A percentile compares a stretch with the other conserved stretches of the same genome.
These are phyloP conservation scores for Pelodytes ibericus DNA, from an alignment of 2,797 vertebrate species.

Conservation along the genomic window DNA sequence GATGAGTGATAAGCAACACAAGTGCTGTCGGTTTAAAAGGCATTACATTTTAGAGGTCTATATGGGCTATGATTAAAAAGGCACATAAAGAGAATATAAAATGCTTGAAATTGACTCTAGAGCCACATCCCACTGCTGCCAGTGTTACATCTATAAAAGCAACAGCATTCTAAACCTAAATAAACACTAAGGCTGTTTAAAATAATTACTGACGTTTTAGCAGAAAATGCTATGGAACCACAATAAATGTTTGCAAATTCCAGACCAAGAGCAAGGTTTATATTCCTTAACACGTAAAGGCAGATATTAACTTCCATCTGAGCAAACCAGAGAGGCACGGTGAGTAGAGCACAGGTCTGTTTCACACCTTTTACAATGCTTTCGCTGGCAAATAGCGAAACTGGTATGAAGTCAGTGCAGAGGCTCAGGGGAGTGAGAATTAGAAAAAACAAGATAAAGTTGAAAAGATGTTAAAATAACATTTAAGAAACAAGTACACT, in stretches of 20 bases:
- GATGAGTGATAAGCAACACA: no score
- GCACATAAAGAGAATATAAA: background rate
- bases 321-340: background rate
- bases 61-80: background rate
- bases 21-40: background rate
- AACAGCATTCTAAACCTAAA: background rate
- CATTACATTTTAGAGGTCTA: no score
- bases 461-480: conserved; percentile 33
- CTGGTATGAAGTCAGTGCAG: conserved; percentile 16
- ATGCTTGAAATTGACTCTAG: background rate
- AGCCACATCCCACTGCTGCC: background rate
- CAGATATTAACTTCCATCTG: conserved; percentile 2
- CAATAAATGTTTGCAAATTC: background rate
- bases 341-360: background rate
- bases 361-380: conserved; percentile 24
- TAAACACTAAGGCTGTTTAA: conserved; percentile 6
- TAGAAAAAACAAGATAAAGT: conserved; percentile 7
- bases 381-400: conserved; percentile 11
- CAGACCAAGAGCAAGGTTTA: conserved; percentile 11
- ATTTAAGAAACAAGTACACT: conserved; percentile 12
- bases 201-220: conserved; percentile 6
- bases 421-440: conserved; percentile 16
- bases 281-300: conserved; percentile 1
- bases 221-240: background rate
- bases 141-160: background rate